These are phyloP conservation scores for Nylanderia fulva DNA, from an alignment of 1,140 invertebrate genomes.

Conservation along the genomic window DNA sequence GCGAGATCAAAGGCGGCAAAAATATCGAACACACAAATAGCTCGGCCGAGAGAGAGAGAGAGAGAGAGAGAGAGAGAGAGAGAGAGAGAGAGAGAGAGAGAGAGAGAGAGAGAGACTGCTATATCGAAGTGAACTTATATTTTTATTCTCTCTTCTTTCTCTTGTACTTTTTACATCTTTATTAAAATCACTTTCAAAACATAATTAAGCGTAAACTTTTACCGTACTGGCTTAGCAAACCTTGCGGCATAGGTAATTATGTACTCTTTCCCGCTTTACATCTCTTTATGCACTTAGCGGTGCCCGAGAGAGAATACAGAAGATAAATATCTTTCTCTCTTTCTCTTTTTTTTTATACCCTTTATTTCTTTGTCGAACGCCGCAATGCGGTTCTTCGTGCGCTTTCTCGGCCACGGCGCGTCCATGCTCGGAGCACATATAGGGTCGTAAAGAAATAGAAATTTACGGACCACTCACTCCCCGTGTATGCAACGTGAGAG, in stretches of 20 bases:
- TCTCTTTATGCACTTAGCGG: not conserved
- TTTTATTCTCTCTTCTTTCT: not conserved
- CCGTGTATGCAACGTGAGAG: slow-evolving; percentile 33
- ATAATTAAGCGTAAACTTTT: slow-evolving; percentile 18
- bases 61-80: too few relatives aligned
- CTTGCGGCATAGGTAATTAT: not conserved
- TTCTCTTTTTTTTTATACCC: not conserved
- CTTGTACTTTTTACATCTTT: slow-evolving; percentile 9
- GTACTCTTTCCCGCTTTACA: not conserved
- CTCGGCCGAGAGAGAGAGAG: not conserved
- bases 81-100: too few relatives aligned
- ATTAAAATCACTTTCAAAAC: slow-evolving; percentile 9
- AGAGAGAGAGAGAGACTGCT: too few relatives aligned
- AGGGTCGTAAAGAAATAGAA: slow-evolving; percentile 52
- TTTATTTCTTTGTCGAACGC: slow-evolving; percentile 40
- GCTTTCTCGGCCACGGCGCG: slow-evolving; percentile 23
- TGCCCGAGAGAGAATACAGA: not conserved
- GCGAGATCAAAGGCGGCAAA: slow-evolving; percentile 47
- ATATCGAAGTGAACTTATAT: not conserved
- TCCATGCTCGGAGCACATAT: slow-evolving; percentile 35
- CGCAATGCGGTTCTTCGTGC: slow-evolving; percentile 48
- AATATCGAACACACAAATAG: slow-evolving; percentile 47
- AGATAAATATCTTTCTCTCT: not conserved
- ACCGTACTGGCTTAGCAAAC: not conserved
- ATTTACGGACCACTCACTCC: slow-evolving; percentile 37